Evolutionary conservation across 2,113 vertebrate species (phyloP), one percentile per base, ranked within the genome.

Genomic region (Cyanoderma ruficeps): DNA sequence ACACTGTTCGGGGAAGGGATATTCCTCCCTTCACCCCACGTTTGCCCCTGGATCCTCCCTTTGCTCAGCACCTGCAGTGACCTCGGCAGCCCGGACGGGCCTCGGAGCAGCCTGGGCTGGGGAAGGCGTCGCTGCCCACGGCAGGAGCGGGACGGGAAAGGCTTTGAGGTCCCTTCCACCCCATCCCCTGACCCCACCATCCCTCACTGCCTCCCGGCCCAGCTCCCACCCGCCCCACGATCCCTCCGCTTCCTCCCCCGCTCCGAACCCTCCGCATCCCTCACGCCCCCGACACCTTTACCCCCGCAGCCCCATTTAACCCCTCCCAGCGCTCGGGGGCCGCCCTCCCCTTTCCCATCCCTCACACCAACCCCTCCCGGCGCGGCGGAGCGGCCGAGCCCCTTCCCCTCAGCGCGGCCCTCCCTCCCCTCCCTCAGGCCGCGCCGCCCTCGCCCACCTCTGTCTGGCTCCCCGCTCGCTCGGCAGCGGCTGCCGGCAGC

Each of bases 401-500:
- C 23, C 33, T 15, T 47, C 31, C 42, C 64, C 65, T 49, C 24
- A 68, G 65, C 64, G 10, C 64, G 64, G 42, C 31, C 42, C 4
- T 33, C 47, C 31, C 64, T 27, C 13, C 9, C 67, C 28, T 60
- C 39, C 13, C 60, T 41, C 49, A 63, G 70, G 65, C 84, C 72
- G 19, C 39, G 28, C 47, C 35, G 69, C 70, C 68, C 28, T 39
- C 77, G 8, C 87, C 21, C 82, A 30, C 5, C 67, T 68, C 82
- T 94, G 95, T 6, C 83, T 49, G 3, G 89, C 89, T 85, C 91
- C 95, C 9, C 95, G 83, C 71, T 96, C 95, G 87, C 61, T 90
- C 10, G 95, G 80, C 77, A 95, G 88, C n/a, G 89, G 87, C 60
- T 95, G 92, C 83, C 94, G 89, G 72, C 94, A 95, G 64, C 94